Base-by-base conservation (phyloP, 2,113 vertebrate species). In the Anseranas semipalmata region DNA sequence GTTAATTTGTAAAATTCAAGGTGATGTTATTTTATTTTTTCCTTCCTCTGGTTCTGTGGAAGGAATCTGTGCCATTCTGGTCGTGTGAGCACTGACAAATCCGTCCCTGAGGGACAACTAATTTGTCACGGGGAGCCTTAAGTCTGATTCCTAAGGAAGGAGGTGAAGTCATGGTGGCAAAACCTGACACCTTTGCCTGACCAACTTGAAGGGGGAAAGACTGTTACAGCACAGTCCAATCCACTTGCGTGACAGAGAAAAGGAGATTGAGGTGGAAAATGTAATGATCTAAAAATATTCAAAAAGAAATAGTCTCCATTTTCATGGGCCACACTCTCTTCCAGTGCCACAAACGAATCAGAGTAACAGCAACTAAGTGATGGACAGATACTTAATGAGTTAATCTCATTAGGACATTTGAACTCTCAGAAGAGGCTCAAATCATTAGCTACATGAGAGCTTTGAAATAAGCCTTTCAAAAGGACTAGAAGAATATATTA, bases 321-420 rank as follows among this genome's bases (percentile, higher is more conserved):
- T 93, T 72, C 66, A 91, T 63, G 83, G 89, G 59, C 48, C 87
- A 56, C 24, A 66, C 30, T 94, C 37, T 79, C 58, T 78, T 92
- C 28, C 53, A 62, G 45, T 37, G 52, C 14, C 30, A 75, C 70
- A 95, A 87, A 93, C 0, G 37, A 92, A 92, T 53, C 65, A 80
- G 59, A 89, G 19, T 35, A 90, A 66, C 86, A 82, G 62, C 63
- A 85, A 48, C 60, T 53, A 75, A 76, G 52, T 76, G 58, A 94
- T 79, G 71, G 93, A 74, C 89, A 93, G 81, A 91, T 91, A 94
- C 73, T 96, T 96, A 96, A 95, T 85, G 84, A 94, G 77, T 95
- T 96, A 97, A 96, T 95, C 96, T 94, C 92, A 82, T 93, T 95
- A 93, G 93, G 89, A 66, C 89, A 76, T 85, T 80, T 94, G 82